Evolutionary conservation across 2,888 invertebrate species (phyloP).

Genomic region (Salticus scenicus): DNA sequence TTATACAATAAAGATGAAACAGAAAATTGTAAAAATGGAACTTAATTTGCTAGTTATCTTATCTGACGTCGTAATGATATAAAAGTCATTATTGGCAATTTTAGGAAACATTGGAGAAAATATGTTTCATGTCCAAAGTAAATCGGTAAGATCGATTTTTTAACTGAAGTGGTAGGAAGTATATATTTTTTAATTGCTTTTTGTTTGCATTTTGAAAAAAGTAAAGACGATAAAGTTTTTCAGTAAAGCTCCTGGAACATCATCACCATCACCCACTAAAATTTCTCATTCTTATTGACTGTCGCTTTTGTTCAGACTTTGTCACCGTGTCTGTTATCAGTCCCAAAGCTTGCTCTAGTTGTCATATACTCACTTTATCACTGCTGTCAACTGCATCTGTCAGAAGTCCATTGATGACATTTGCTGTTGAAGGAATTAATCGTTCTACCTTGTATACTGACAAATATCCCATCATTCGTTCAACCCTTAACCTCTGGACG

Average conservation of each 20-base stretch:
- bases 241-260: not conserved
- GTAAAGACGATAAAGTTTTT: too few relatives aligned
- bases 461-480: constrained; percentile 76
- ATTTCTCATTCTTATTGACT: constrained; percentile 7
- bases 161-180: too few relatives aligned
- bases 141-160: too few relatives aligned
- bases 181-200: too few relatives aligned
- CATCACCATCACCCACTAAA: not conserved
- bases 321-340: constrained; percentile 40
- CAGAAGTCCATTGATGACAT: constrained; percentile 60
- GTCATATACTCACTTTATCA: constrained; percentile 61
- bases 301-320: not conserved
- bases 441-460: constrained; percentile 76
- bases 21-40: too few relatives aligned
- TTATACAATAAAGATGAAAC: too few relatives aligned
- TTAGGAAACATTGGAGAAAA: too few relatives aligned
- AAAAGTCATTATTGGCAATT: too few relatives aligned
- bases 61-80: too few relatives aligned
- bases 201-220: too few relatives aligned
- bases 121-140: too few relatives aligned
- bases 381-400: constrained; percentile 42
- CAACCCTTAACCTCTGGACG: constrained; percentile 76
- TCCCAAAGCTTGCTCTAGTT: constrained; percentile 47
- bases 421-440: constrained; percentile 43
- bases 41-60: too few relatives aligned